These are phyloP conservation scores for Leptosomus discolor DNA, from an alignment of 2,113 vertebrate species.

Conservation along the genomic window DNA sequence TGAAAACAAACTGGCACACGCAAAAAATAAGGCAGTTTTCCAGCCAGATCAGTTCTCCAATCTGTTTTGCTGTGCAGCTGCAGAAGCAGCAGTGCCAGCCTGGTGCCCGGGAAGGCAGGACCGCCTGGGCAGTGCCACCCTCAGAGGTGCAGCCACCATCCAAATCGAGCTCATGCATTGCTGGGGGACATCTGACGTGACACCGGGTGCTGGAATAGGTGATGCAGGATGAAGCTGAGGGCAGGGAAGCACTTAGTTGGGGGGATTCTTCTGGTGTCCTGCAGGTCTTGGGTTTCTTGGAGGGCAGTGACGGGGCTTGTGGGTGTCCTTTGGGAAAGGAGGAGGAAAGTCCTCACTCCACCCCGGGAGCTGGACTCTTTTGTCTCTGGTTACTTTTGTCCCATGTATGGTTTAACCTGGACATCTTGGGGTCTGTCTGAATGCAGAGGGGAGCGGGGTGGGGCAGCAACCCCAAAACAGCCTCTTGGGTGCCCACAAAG, in stretches of 20 bases:
- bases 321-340: neutral
- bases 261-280: neutral
- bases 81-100: neutral
- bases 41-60: conserved; percentile 27
- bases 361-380: neutral
- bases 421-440: neutral
- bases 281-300: neutral
- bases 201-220: neutral
- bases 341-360: neutral
- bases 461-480: neutral
- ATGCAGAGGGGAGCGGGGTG: neutral
- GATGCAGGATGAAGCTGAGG: neutral
- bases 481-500: neutral
- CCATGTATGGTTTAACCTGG: neutral
- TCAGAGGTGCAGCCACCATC: neutral
- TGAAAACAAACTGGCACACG: conserved; percentile 24
- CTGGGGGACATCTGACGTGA: neutral
- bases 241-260: neutral
- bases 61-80: conserved; percentile 15
- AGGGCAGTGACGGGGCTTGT: neutral
- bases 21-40: neutral
- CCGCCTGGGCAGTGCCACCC: neutral
- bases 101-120: neutral
- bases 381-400: neutral
- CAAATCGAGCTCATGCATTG: neutral